A percentile compares a stretch with the other conserved stretches of the same genome.
Conservation (phyloP, 2,113 vertebrate species). For the Setophaga kirtlandii region DNA sequence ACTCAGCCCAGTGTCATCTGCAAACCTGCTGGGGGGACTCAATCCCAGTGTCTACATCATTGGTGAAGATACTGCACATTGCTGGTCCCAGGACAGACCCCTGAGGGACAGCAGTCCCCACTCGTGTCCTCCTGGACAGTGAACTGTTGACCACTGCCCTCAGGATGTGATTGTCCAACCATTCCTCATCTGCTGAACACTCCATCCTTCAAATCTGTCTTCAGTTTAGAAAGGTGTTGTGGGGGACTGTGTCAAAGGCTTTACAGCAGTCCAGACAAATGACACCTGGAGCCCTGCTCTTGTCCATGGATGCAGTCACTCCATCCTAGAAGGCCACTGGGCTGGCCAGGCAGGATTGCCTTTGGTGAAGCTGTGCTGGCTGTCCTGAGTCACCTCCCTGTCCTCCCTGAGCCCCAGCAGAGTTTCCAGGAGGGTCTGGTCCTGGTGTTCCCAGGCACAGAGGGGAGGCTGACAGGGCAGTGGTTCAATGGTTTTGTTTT, state of each 20-base stretch:
- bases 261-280: background rate
- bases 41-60: accelerated
- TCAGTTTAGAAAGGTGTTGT: background rate
- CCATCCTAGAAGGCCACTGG: background rate
- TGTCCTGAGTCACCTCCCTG: background rate
- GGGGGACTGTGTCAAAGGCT: background rate
- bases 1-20: background rate
- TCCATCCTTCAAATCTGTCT: background rate
- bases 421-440: background rate
- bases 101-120: background rate
- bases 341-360: background rate
- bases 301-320: background rate
- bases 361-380: background rate
- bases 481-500: background rate
- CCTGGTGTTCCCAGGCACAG: background rate
- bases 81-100: background rate
- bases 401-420: background rate
- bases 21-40: background rate
- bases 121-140: background rate
- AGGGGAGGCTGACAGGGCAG: background rate
- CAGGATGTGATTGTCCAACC: background rate
- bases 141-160: background rate
- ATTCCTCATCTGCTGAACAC: background rate
- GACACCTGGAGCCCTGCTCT: background rate
- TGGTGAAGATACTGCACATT: background rate